Percentiles rank a stretch among this genome's conserved stretches.
These are phyloP conservation scores for Polypedilum pembai DNA, from an alignment of 1,140 invertebrate species.

Conservation along the genomic window DNA sequence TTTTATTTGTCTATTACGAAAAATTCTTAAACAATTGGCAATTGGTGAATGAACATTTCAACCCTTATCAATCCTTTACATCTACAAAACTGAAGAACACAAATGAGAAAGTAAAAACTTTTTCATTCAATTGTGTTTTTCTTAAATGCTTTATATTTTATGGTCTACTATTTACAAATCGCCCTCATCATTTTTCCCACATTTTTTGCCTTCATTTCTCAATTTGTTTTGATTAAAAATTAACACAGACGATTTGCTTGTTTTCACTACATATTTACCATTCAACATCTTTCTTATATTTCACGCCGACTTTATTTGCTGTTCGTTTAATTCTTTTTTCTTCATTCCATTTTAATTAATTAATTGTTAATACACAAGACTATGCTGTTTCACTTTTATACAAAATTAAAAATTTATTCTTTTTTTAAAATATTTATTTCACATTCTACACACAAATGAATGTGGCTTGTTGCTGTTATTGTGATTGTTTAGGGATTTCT, in stretches of 20 bases:
- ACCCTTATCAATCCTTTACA: constrained; percentile 28
- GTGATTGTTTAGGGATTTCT: no score
- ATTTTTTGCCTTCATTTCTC: neutral
- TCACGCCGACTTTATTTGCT: neutral
- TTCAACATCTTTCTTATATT: neutral
- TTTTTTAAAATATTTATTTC: constrained; percentile 1
- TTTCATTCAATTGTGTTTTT: neutral
- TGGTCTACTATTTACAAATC: neutral
- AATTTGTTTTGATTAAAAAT: neutral
- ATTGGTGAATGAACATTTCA: constrained; percentile 22
- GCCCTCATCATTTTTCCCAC: neutral
- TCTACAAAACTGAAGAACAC: constrained; percentile 3
- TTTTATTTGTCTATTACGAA: neutral
- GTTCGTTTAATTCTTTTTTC: neutral
- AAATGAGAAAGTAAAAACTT: neutral
- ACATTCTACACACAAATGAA: neutral
- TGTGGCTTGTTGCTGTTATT: no score
- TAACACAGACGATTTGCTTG: neutral
- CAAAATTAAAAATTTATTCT: constrained; percentile 19
- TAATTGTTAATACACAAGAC: constrained; percentile 27
- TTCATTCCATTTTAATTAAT: neutral
- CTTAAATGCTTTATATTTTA: neutral
- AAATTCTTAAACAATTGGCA: constrained; percentile 24
- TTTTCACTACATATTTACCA: neutral
- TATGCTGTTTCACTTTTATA: constrained; percentile 24